These are phyloP conservation scores for Aphidius colemani DNA, from an alignment of 2,888 invertebrate species.

Conservation along the genomic window DNA sequence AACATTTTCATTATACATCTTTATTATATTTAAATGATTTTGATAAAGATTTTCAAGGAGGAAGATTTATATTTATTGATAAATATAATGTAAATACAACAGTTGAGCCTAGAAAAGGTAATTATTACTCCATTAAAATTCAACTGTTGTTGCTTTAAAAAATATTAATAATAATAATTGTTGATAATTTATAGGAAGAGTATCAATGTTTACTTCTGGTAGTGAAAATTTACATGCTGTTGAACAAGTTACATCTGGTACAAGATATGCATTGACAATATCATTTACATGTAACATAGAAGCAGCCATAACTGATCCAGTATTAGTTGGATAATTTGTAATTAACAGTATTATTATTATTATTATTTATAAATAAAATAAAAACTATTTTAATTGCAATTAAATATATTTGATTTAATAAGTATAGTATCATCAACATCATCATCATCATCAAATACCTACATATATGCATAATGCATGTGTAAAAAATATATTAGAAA, in stretches of 20 bases:
- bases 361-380: background rate
- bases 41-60: conserved; percentile 78
- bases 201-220: conserved; percentile 87
- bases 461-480: too few relatives aligned
- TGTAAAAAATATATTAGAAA: too few relatives aligned
- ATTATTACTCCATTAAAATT: conserved; percentile 26
- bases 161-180: background rate
- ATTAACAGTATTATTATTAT: background rate
- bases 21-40: conserved; percentile 80
- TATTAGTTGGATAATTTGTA: conserved; percentile 24
- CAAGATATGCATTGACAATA: conserved; percentile 80
- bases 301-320: conserved; percentile 70
- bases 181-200: conserved; percentile 63
- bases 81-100: conserved; percentile 68
- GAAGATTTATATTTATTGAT: conserved; percentile 81
- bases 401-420: too few relatives aligned
- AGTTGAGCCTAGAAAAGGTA: conserved; percentile 76
- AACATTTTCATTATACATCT: conserved; percentile 86
- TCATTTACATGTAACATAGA: conserved; percentile 82
- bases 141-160: too few relatives aligned
- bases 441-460: too few relatives aligned
- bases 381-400: too few relatives aligned
- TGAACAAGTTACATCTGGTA: conserved; percentile 77
- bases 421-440: too few relatives aligned
- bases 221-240: conserved; percentile 84